A percentile compares a stretch with the other conserved stretches of the same genome.
Conservation (phyloP, 1,140 invertebrate genomes). For the Cherax destructor region DNA sequence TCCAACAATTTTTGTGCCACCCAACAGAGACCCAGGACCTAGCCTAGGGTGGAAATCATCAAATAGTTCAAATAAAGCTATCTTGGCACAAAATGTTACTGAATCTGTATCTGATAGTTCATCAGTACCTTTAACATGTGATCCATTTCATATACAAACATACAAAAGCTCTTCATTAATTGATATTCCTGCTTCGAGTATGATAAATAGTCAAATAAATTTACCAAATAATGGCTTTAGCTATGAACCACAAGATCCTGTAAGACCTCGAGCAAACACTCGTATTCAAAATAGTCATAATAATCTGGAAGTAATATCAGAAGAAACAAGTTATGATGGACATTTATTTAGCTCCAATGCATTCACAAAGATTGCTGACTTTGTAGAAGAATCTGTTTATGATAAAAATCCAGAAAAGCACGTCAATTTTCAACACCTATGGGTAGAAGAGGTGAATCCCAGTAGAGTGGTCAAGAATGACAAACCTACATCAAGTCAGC, state of each 20-base stretch:
- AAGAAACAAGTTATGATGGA: neutral
- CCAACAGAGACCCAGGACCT: conserved; percentile 11
- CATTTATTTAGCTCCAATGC: neutral
- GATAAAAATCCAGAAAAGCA: conserved; percentile 3
- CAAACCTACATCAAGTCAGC: neutral
- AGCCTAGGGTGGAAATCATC: neutral
- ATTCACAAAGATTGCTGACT: neutral
- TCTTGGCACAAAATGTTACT: neutral
- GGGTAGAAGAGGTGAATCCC: neutral
- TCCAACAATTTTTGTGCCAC: neutral
- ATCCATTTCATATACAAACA: neutral
- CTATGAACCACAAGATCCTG: neutral
- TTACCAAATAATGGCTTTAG: neutral
- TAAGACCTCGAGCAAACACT: neutral
- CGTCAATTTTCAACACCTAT: conserved; percentile 15
- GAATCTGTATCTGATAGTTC: neutral
- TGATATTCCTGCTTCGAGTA: neutral
- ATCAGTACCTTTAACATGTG: neutral
- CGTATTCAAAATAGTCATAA: neutral
- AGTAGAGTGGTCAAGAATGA: neutral
- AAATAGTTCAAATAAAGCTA: neutral
- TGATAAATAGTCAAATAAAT: neutral
- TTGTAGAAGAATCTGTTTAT: neutral
- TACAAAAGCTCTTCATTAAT: neutral
- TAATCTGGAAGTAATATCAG: neutral